Evolutionary conservation across 2,888 invertebrate genomes (phyloP), one percentile per base, ranked within the genome.

Genomic region (Sipha maydis): DNA sequence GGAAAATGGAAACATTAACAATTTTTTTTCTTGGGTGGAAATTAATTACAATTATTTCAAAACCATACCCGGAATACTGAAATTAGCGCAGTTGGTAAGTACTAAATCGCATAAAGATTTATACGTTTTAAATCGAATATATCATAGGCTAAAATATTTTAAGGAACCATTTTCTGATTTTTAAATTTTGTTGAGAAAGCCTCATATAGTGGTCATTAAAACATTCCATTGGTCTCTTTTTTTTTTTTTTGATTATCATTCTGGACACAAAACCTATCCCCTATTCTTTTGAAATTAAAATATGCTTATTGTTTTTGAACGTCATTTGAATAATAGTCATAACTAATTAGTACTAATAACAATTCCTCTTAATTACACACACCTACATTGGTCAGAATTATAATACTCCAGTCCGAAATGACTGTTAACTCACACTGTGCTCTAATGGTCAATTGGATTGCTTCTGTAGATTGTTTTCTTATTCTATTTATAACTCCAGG

Each of bases 71-170:
- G 97, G 97, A 90, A 93, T 96, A 91, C 91, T 97, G 90, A 97
- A 97, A 93, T 92, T 97, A 90, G 93, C 95, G 34, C 94, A 97
- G 93, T 92, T 97, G 93, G 97, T 97, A 93, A 95, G 96, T 93
- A 28, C 69, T 25, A 69, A 41, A 9, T 48, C 28, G 4, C 7
- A 28, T 69, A 69, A 28, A 28, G 14, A 14, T 28, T 25, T n/a
- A 28, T 69, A 69, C 28, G n/a, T 28, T 28, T 41, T 28, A 69
- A n/a, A 28, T 14, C 28, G 3, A 28, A 69, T 28, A 8, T 9
- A 9, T 25, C 69, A 8, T 9, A 21, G n/a, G 1, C 48, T 48
- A 14, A 69, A 28, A 14, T 28, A 14, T 28, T 69, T 28, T 28
- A 14, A n/a, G 5, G 28, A 2, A 14, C 9, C 19, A 69, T 28